Conservation (phyloP, 2,797 vertebrate genomes). For the Xyrichtys novacula region DNA sequence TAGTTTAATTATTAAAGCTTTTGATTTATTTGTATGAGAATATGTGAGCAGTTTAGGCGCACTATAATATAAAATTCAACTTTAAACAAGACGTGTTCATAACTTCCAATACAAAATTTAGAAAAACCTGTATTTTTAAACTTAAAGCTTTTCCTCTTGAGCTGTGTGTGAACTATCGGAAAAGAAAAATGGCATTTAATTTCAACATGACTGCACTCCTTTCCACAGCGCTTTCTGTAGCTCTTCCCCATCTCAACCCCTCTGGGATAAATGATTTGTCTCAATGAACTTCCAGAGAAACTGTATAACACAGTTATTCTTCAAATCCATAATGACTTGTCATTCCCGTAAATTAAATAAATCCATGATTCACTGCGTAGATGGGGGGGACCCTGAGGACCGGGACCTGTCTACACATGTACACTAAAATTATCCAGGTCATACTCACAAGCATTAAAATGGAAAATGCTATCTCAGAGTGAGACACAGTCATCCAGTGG, state of each 20-base stretch:
- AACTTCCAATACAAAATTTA: constrained; percentile 9
- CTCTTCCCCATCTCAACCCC: constrained; percentile 10
- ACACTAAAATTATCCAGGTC: constrained; percentile 38
- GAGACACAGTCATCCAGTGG: constrained; percentile 32
- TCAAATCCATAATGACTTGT: constrained; percentile 37
- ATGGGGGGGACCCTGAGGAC: constrained; percentile 14
- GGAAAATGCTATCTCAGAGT: constrained; percentile 28
- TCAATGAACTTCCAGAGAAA: constrained; percentile 24
- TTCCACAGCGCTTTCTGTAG: constrained; percentile 6
- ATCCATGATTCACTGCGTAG: constrained; percentile 49
- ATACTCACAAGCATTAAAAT: constrained; percentile 40
- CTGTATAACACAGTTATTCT: constrained; percentile 56
- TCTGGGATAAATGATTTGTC: constrained; percentile 39
- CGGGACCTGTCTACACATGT: constrained; percentile 15
- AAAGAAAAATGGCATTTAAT: constrained; percentile 11
- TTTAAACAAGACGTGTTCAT: constrained; percentile 5
- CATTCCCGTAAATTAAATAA: constrained; percentile 43
- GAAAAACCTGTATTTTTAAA: constrained; percentile 7
- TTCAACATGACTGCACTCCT: constrained; percentile 9
- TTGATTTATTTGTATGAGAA: constrained; percentile 72
- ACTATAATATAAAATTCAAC: constrained; percentile 3
- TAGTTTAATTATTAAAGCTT: constrained; percentile 74
- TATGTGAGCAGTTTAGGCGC: background rate
- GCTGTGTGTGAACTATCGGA: background rate
- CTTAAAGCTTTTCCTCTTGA: background rate